These are phyloP conservation scores for Allophyes oxyacanthae DNA, from an alignment of 2,888 invertebrate genomes.

Conservation along the genomic window DNA sequence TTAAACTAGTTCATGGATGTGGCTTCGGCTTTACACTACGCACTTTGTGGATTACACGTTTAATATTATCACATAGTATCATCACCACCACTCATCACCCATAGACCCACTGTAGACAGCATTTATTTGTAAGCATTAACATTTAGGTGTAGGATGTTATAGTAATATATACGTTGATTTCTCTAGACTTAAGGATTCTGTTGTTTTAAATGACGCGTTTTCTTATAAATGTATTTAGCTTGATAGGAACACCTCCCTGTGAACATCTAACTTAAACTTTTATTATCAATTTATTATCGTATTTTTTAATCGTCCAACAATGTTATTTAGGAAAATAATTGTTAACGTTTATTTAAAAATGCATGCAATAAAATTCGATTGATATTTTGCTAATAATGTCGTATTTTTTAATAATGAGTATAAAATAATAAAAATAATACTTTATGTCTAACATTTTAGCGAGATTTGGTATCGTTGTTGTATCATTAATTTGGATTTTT, in stretches of 20 bases:
- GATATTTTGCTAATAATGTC: constrained; percentile 84
- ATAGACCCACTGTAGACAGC: constrained; percentile 80
- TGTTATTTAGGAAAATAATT: constrained; percentile 78
- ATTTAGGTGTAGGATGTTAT: constrained; percentile 84
- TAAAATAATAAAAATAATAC: constrained; percentile 64
- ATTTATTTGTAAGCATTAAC: constrained; percentile 88
- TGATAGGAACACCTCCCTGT: constrained; percentile 53
- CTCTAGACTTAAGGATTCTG: constrained; percentile 83
- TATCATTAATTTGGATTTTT: constrained; percentile 73
- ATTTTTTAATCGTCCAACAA: constrained; percentile 75
- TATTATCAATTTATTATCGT: constrained; percentile 61
- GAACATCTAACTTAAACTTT: constrained; percentile 51
- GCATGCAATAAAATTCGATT: constrained; percentile 86
- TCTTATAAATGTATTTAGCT: constrained; percentile 64
- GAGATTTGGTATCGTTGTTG: constrained; percentile 79
- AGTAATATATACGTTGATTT: constrained; percentile 89
- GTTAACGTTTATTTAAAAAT: constrained; percentile 81
- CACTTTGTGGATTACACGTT: constrained; percentile 31
- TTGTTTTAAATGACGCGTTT: constrained; percentile 76
- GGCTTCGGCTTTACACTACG: constrained; percentile 14
- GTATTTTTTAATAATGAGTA: constrained; percentile 66
- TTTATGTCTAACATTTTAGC: constrained; percentile 78
- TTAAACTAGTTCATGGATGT: constrained; percentile 4
- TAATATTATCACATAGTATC: constrained; percentile 13
- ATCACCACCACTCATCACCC: constrained; percentile 30